A percentile compares a stretch with the other conserved stretches of the same genome.
Evolutionary conservation across 2,797 vertebrate species (phyloP).

Genomic region (Semotilus atromaculatus): DNA sequence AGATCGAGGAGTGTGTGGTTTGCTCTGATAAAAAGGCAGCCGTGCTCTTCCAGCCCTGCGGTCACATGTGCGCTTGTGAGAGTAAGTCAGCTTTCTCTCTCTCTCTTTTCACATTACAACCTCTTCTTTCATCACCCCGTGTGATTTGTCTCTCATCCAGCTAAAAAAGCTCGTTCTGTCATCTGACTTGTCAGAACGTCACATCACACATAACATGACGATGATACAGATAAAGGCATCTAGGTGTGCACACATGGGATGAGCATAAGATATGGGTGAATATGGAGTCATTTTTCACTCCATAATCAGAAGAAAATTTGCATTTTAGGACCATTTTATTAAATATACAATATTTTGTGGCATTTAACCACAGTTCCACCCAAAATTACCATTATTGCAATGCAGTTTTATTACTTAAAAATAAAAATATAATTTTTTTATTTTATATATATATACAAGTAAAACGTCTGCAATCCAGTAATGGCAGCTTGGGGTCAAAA

Average conservation of each 20-base stretch:
- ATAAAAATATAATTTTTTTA: too few species aligned
- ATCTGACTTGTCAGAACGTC: not conserved
- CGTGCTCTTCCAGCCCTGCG: constrained; percentile 97
- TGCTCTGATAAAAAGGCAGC: constrained; percentile 99
- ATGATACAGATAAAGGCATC: constrained; percentile 11
- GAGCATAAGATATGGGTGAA: not conserved
- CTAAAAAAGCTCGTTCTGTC: not conserved
- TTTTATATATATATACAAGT: too few species aligned
- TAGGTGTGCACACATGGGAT: not conserved
- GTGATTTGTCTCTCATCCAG: constrained; percentile 6
- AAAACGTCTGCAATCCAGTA: not conserved
- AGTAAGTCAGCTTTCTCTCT: constrained; percentile 85
- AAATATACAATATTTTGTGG: not conserved
- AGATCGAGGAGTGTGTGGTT: constrained; percentile 99
- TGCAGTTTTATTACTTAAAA: not conserved
- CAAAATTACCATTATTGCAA: too few species aligned
- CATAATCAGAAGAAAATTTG: not conserved
- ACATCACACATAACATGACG: constrained; percentile 31
- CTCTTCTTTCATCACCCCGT: not conserved
- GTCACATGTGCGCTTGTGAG: constrained; percentile 99
- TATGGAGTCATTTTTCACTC: not conserved
- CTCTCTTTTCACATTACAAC: not conserved
- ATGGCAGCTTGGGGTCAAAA: not conserved
- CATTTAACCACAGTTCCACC: not conserved
- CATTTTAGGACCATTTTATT: not conserved